Evolutionary conservation across 2,797 vertebrate genomes (phyloP).

Genomic region (Sarcoramphus papa): DNA sequence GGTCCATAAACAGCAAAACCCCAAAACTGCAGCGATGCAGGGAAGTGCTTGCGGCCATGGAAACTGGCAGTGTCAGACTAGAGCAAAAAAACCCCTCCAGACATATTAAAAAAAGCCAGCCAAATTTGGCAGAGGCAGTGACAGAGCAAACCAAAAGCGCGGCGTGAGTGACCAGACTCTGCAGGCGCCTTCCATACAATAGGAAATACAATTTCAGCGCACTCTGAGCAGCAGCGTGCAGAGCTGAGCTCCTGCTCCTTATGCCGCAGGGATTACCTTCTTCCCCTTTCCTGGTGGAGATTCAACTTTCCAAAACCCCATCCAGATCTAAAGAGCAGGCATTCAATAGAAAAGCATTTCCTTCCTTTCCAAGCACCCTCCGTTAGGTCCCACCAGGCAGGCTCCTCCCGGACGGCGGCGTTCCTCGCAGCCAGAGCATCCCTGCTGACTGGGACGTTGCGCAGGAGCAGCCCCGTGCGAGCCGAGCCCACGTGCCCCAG

Average conservation of each 20-base stretch:
- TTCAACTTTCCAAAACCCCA: not conserved
- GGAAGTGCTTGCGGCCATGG: not conserved
- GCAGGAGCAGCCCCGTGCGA: not conserved
- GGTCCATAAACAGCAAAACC: not conserved
- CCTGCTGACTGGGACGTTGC: not conserved
- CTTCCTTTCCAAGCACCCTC: not conserved
- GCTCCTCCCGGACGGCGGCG: accelerated
- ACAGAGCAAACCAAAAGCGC: not conserved
- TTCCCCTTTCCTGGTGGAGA: not conserved
- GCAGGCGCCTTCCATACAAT: not conserved
- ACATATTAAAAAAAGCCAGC: not conserved
- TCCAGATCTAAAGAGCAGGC: not conserved
- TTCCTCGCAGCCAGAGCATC: not conserved
- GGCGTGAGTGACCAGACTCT: not conserved
- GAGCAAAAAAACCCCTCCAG: not conserved
- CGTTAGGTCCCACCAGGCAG: too few species aligned
- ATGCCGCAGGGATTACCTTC: not conserved
- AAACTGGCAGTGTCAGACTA: not conserved
- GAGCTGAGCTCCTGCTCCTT: not conserved
- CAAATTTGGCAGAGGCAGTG: not conserved
- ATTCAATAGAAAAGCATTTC: not conserved
- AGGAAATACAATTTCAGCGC: not conserved
- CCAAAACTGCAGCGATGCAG: not conserved
- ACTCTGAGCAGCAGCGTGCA: accelerated
- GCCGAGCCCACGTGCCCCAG: not conserved